A percentile compares a stretch with the other conserved stretches of the same genome.
Evolutionary conservation across 2,888 invertebrate species (phyloP).

Genomic region (Drosophila testacea): DNA sequence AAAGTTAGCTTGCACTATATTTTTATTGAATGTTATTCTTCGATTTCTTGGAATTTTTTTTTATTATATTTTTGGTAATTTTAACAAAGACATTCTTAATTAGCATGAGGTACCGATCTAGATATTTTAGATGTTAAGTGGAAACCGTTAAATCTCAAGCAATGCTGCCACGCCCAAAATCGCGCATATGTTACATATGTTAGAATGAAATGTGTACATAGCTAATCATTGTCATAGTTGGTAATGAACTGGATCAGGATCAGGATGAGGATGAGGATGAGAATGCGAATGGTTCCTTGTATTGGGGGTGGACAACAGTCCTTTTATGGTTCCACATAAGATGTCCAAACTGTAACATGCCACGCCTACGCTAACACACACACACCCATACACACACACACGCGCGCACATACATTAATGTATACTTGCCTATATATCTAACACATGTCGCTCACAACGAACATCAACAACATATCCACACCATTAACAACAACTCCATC

Average conservation of each 20-base stretch:
- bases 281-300: slow-evolving; percentile 15
- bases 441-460: slow-evolving; percentile 52
- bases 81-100: no score
- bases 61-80: no score
- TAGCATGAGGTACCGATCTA: neutral
- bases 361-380: slow-evolving; percentile 30
- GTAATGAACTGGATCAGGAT: neutral
- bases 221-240: slow-evolving; percentile 17
- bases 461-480: slow-evolving; percentile 29
- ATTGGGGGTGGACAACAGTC: slow-evolving; percentile 48
- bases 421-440: slow-evolving; percentile 52
- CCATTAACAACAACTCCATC: slow-evolving; percentile 43
- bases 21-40: no score
- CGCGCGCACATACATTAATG: slow-evolving; percentile 53
- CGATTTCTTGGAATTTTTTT: no score
- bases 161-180: slow-evolving; percentile 68
- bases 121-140: slow-evolving; percentile 33
- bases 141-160: slow-evolving; percentile 73
- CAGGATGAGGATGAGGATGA: slow-evolving; percentile 4
- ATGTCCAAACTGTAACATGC: slow-evolving; percentile 61
- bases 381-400: slow-evolving; percentile 33
- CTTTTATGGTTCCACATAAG: slow-evolving; percentile 84
- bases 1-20: no score
- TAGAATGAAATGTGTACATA: slow-evolving; percentile 30
- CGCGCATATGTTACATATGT: slow-evolving; percentile 40